Evolutionary conservation across 2,113 vertebrate genomes (phyloP).

Genomic region (Rynchops niger): DNA sequence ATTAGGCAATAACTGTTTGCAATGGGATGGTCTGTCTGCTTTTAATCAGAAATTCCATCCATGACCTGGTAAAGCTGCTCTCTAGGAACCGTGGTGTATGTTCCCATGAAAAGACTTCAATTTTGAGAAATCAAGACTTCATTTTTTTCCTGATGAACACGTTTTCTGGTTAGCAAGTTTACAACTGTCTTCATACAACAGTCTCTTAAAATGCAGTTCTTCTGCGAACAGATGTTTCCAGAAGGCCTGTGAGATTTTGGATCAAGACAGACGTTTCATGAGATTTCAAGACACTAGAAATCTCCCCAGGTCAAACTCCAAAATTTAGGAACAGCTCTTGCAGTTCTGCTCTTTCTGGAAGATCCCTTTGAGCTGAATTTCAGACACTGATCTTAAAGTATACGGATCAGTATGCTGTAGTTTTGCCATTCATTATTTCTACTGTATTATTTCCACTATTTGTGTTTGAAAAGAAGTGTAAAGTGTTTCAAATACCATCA

Average conservation of each 20-base stretch:
- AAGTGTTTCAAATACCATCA: background rate
- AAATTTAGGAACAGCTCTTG: background rate
- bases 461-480: background rate
- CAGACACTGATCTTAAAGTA: background rate
- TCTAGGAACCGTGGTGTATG: background rate
- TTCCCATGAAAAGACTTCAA: background rate
- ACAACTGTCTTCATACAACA: background rate
- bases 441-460: background rate
- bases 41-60: conserved; percentile 14
- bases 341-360: background rate
- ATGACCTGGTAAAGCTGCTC: background rate
- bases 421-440: background rate
- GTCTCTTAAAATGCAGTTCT: background rate
- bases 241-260: background rate
- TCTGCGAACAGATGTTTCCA: background rate
- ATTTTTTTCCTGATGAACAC: background rate
- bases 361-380: background rate
- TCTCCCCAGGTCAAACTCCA: background rate
- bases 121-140: background rate
- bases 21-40: background rate
- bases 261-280: background rate
- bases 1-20: background rate
- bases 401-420: background rate
- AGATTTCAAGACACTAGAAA: background rate
- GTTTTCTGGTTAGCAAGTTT: background rate